Evolutionary conservation across 2,113 vertebrate species (phyloP), one percentile per base, ranked within the genome.

Genomic region (Forbesichthys papilliferus): DNA sequence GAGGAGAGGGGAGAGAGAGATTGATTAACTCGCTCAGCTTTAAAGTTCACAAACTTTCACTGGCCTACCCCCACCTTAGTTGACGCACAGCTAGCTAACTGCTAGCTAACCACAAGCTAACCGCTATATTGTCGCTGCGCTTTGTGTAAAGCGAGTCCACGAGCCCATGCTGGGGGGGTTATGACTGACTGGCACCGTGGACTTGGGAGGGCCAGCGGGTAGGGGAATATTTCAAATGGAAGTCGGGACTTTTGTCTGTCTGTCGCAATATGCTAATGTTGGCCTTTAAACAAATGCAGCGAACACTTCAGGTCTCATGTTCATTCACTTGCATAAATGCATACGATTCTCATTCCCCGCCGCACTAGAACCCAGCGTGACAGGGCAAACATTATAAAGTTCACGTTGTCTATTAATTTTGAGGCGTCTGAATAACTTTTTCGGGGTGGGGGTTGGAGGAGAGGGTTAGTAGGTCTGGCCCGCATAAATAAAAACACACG

Each of bases 251-350:
- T 83, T 72, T 65, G 78, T 57, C 80, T 80, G 78, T 57, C 80
- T 80, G 86, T 89, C 72, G 84, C 78, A 78, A 8, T 90, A 92
- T 92, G 91, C 89, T 91, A 93, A 93, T 93, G 63, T 78, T 92
- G 90, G 88, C 91, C 91, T 93, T 93, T 93, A 89, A 83, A 81
- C 83, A 80, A 86, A 89, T 88, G 82, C 90, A 85, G 82, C 81
- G 85, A 90, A 93, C 89, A 81, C 86, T 88, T 86, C 84, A 77
- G 61, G 74, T 74, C 70, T 70, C 67, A 66, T 84, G 86, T 89
- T 87, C 88, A 79, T 75, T 83, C 84, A 86, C 90, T 91, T 89
- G 90, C 89, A 93, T 93, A 91, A 92, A 92, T 92, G 90, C 91
- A 92, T 90, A 91, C 88, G 86, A 90, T 88, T 90, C 88, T 83